Conservation (phyloP, 2,113 vertebrate species). For the Petrocephalus microphthalmus region DNA sequence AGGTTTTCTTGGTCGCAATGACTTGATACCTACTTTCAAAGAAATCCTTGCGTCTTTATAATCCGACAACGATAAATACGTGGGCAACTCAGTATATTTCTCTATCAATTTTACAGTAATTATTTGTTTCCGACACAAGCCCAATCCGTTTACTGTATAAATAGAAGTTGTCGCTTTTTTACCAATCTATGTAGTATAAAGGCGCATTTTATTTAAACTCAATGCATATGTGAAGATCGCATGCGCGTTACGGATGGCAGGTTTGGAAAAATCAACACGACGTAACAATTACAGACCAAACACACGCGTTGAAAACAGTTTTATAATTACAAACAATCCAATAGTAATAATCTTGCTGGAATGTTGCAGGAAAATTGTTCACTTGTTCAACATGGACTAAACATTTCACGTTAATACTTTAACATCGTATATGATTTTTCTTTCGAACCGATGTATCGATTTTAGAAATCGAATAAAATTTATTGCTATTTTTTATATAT, state of each 20-base stretch:
- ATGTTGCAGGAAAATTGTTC: neutral
- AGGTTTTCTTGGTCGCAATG: neutral
- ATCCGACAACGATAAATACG: conserved; percentile 28
- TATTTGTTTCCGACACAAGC: conserved; percentile 12
- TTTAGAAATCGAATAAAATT: neutral
- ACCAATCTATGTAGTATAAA: conserved; percentile 33
- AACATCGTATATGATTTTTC: neutral
- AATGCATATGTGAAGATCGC: neutral
- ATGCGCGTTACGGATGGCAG: neutral
- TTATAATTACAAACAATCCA: neutral
- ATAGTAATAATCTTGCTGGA: neutral
- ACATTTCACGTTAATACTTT: neutral
- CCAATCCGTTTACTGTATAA: conserved; percentile 32
- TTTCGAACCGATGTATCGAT: neutral
- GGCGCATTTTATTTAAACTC: neutral
- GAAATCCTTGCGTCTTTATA: neutral
- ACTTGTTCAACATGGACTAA: neutral
- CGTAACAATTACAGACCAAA: neutral
- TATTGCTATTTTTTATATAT: neutral
- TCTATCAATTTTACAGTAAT: conserved; percentile 32
- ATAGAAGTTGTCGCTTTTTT: conserved; percentile 22
- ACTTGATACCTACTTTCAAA: neutral
- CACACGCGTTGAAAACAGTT: neutral
- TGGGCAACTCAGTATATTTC: conserved; percentile 14
- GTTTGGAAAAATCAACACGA: neutral